Evolutionary conservation across 2,797 vertebrate genomes (phyloP).

Genomic region (Acanthornis magna): DNA sequence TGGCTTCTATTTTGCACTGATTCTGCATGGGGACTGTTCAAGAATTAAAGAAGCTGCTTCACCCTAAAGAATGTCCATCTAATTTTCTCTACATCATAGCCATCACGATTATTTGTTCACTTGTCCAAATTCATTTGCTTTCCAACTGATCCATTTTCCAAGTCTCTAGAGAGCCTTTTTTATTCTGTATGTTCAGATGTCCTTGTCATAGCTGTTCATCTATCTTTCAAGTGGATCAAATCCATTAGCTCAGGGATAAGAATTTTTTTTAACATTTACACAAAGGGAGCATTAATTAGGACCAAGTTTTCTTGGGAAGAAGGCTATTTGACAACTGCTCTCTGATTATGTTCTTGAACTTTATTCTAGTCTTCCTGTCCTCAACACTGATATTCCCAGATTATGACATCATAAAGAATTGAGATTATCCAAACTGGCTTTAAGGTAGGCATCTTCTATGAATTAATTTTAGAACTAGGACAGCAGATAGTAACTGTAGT

Average conservation of each 20-base stretch:
- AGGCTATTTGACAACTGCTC: neutral
- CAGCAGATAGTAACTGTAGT: neutral
- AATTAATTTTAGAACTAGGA: neutral
- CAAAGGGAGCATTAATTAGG: neutral
- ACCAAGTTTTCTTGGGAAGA: neutral
- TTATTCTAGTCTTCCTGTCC: neutral
- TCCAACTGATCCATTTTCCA: neutral
- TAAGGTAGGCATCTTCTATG: neutral
- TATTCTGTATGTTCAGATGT: neutral
- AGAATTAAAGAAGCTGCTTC: neutral
- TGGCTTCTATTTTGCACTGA: neutral
- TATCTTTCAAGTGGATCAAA: neutral
- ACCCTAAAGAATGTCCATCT: neutral
- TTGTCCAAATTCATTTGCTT: neutral
- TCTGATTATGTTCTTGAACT: neutral
- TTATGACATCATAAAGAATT: neutral
- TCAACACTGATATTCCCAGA: neutral
- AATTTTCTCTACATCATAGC: neutral
- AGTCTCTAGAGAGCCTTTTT: neutral
- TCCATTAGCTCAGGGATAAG: neutral
- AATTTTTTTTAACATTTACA: constrained; percentile 13
- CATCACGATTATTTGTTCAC: neutral
- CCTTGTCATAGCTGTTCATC: neutral
- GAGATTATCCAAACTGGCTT: neutral
- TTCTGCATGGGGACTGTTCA: neutral